Conservation (phyloP, 2,888 invertebrate species). For the Limenitis camilla region DNA sequence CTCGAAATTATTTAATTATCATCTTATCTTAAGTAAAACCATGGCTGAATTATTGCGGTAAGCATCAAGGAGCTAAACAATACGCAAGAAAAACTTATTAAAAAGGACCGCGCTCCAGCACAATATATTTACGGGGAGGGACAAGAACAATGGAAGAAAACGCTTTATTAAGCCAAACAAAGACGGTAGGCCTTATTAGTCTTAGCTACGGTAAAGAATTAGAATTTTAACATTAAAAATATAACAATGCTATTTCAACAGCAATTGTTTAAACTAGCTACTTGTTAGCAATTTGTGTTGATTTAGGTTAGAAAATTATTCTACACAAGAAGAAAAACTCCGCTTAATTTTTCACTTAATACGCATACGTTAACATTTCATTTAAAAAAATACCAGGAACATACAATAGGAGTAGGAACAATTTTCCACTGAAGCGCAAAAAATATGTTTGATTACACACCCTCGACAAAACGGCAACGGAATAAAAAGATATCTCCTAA, state of each 20-base stretch:
- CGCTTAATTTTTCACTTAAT: conserved; percentile 2
- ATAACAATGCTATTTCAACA: conserved; percentile 16
- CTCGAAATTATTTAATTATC: neutral
- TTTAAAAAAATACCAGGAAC: conserved; percentile 1
- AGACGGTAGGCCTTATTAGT: conserved; percentile 23
- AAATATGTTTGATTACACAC: conserved; percentile 32
- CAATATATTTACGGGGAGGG: conserved; percentile 22
- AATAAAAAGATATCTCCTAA: conserved; percentile 44
- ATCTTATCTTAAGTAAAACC: neutral
- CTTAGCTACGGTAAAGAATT: conserved; percentile 20
- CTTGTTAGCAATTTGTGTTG: neutral
- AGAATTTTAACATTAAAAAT: conserved; percentile 19
- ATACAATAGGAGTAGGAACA: conserved; percentile 6
- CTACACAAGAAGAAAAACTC: conserved; percentile 1
- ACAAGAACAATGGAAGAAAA: conserved; percentile 21
- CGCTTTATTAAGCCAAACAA: conserved; percentile 25
- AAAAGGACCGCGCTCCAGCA: conserved; percentile 20
- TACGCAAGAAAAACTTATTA: conserved; percentile 22
- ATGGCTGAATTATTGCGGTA: conserved; percentile 13
- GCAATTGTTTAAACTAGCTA: conserved; percentile 16
- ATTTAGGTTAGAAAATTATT: conserved; percentile 10
- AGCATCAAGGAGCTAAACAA: conserved; percentile 18
- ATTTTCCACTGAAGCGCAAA: conserved; percentile 11
- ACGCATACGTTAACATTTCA: neutral
- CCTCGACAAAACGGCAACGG: conserved; percentile 34